Percentiles rank a stretch among this genome's conserved stretches.
phyloP scores from a whole-genome alignment of 2,113 vertebrate genomes.

The Elgaria multicarinata region DNA sequence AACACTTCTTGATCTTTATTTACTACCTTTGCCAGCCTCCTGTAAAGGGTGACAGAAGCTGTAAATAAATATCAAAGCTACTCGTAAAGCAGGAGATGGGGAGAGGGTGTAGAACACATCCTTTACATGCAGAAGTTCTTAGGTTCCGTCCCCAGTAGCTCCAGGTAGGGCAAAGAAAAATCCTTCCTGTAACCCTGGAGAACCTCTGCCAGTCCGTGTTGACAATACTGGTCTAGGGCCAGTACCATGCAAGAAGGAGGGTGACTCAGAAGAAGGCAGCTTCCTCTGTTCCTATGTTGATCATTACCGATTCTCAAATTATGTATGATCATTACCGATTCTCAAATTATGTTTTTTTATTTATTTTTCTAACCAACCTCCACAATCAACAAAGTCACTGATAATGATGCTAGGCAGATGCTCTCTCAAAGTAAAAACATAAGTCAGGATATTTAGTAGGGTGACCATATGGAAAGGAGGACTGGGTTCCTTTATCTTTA shows the following conservation, averaged over 20 bases:
- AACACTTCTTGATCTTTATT: not conserved
- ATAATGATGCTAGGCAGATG: not conserved
- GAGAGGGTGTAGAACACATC: no score
- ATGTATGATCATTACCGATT: rapidly evolving
- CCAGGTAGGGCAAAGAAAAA: no score
- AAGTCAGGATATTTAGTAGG: not conserved
- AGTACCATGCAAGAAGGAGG: no score
- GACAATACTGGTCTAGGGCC: no score
- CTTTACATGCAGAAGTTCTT: no score
- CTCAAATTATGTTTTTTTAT: not conserved
- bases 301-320: rapidly evolving
- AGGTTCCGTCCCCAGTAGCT: no score
- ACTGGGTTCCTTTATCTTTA: no score
- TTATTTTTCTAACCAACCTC: not conserved
- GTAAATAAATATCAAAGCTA: not conserved
- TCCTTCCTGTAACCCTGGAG: no score
- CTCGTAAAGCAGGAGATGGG: not conserved
- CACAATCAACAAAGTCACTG: not conserved
- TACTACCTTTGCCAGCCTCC: not conserved
- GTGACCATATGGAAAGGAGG: no score
- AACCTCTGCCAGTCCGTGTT: no score
- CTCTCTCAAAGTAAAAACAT: not conserved
- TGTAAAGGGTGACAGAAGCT: not conserved
- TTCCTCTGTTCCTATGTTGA: not conserved
- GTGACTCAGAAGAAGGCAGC: no score